Conservation (phyloP, 2,888 invertebrate species). For the Leucania comma region DNA sequence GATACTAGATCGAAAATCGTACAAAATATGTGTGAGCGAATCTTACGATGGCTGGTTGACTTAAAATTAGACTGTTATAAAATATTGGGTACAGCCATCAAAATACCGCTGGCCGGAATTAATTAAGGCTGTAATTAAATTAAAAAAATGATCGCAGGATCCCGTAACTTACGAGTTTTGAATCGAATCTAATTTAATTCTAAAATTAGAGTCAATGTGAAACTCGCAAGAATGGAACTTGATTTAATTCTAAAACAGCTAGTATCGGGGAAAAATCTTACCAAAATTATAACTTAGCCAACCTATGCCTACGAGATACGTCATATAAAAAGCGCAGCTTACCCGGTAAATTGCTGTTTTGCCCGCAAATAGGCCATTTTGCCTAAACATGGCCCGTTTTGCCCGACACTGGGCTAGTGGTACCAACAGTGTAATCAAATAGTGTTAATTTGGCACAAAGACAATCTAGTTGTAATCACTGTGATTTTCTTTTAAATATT, state of each 20-base stretch:
- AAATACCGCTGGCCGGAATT: not conserved
- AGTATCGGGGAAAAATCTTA: not conserved
- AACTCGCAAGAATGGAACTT: not conserved
- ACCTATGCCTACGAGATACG: not conserved
- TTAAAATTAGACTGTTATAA: not conserved
- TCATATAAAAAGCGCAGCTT: not conserved
- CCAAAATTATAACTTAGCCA: not conserved
- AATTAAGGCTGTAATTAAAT: not conserved
- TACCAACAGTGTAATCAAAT: constrained; percentile 35
- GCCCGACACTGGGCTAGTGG: constrained; percentile 6
- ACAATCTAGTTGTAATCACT: constrained; percentile 59
- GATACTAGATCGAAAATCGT: not conserved
- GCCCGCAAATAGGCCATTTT: not conserved
- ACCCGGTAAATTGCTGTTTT: not conserved
- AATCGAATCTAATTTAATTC: not conserved
- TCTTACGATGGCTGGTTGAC: not conserved
- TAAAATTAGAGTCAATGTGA: not conserved
- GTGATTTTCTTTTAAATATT: constrained; percentile 58
- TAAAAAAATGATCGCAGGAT: too few relatives aligned
- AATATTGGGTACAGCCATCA: not conserved
- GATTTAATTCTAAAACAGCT: too few relatives aligned
- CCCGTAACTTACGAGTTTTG: not conserved
- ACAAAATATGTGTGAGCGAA: not conserved
- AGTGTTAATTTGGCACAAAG: constrained; percentile 55
- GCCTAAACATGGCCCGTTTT: not conserved